Evolutionary conservation across 2,888 invertebrate species (phyloP).

Genomic region (Leistus spinibarbis): DNA sequence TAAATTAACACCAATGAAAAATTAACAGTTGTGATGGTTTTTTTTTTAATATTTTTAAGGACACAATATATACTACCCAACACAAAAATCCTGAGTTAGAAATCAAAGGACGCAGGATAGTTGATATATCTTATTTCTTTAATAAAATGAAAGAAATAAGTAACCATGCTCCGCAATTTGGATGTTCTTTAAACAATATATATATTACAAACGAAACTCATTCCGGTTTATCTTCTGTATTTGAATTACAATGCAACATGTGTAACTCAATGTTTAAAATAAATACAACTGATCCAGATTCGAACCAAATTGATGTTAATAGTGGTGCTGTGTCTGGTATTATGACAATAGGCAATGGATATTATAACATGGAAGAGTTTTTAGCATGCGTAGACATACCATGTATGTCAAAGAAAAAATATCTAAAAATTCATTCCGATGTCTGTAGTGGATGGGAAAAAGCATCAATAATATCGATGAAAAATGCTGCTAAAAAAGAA

Average conservation of each 20-base stretch:
- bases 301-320: background rate
- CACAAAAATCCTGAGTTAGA: too few relatives aligned
- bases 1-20: too few relatives aligned
- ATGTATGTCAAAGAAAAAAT: background rate
- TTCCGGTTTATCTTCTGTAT: background rate
- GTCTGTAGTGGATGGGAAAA: background rate
- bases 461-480: background rate
- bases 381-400: background rate
- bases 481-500: constrained; percentile 16
- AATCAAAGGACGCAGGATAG: background rate
- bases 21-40: too few relatives aligned
- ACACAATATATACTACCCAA: too few relatives aligned
- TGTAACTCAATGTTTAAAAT: background rate
- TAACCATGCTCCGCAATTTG: background rate
- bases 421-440: background rate
- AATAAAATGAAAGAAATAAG: background rate
- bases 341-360: background rate
- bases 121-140: background rate
- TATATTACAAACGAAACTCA: background rate
- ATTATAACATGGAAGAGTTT: background rate
- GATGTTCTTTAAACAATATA: background rate
- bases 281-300: background rate
- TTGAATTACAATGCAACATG: background rate
- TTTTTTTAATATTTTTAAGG: too few relatives aligned
- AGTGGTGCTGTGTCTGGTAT: background rate